Evolutionary conservation across 1,140 invertebrate genomes (phyloP).

Genomic region (Zaprionus ornatus): DNA sequence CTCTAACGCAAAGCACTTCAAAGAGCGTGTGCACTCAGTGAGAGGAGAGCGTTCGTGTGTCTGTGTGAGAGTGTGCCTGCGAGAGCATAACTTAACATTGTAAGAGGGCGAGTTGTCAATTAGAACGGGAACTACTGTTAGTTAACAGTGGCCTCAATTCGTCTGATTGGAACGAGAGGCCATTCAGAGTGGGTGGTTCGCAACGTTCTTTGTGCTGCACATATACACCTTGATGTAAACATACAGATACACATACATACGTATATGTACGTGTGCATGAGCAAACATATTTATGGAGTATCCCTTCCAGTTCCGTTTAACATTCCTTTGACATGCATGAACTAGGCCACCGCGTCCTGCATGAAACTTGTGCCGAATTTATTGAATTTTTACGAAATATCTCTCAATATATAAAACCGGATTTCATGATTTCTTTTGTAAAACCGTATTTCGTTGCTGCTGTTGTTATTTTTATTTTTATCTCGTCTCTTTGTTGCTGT

Average conservation of each 20-base stretch:
- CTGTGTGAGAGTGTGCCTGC: background rate
- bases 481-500: constrained; percentile 18
- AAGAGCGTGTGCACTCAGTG: constrained; percentile 11
- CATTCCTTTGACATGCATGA: constrained; percentile 6
- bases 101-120: constrained; percentile 51
- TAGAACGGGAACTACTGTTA: constrained; percentile 74
- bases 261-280: background rate
- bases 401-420: constrained; percentile 53
- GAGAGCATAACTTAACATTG: constrained; percentile 45
- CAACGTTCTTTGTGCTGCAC: constrained; percentile 23
- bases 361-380: constrained; percentile 35
- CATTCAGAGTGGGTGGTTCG: constrained; percentile 22
- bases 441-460: constrained; percentile 50
- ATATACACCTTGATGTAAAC: constrained; percentile 25
- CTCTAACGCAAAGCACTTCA: constrained; percentile 43
- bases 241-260: constrained; percentile 8
- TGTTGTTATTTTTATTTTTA: constrained; percentile 38
- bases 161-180: constrained; percentile 54
- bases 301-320: background rate
- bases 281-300: background rate
- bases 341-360: constrained; percentile 10
- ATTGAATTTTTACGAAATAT: constrained; percentile 63
- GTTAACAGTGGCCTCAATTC: constrained; percentile 62
- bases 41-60: background rate
- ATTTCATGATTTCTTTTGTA: constrained; percentile 60